Base-by-base conservation (phyloP, 2,797 vertebrate genomes). In the Spinus pinus region DNA sequence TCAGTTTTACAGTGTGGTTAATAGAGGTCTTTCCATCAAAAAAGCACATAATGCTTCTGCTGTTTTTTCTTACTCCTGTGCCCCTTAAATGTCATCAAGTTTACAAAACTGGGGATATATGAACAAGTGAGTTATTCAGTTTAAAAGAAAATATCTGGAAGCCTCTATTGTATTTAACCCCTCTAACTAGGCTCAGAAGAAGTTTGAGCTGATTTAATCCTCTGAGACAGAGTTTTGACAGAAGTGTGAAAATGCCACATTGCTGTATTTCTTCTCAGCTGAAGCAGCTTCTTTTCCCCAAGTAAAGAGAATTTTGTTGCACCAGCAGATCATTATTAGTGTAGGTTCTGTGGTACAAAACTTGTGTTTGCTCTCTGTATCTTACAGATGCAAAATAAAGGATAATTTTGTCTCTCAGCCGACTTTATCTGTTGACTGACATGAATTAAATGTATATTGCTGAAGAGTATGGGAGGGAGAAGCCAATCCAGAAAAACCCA, bases 1-100 rank as follows among this genome's bases (percentile, higher is more conserved):
- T 91, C 71, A 82, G 91, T 96, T 96, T 96, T 95, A 81, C 77
- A 71, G 41, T 79, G 73, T 95, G 86, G 86, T 93, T 95, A 90
- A 85, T 47, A 93, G 88, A 95, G 93, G 81, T 93, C 83, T 95
- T 94, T 90, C 84, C 67, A 87, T 94, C 92, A 93, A 87, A 88
- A 93, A 92, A 80, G 71, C 84, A 82, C 88, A 82, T 95, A 93
- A 85, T 93, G 50, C 81, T 94, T 58, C 77, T 86, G 61, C 86
- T 95, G 62, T 72, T 84, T 86, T 90, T 94, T 94, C 66, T 79
- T 86, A 44, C 20, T 88, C 46, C 56, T 85, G 37, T 77, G 84
- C 81, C 74, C 46, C 90, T 91, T 92, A 90, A 95, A 93, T 95
- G 84, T 92, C 84, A 94, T 60, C 71, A 85, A 80, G 74, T 93